Base-by-base conservation (phyloP, 30 jellyfish, hydroid and myxozoan species). In the Hydractinia symbiolongicarpus region DNA sequence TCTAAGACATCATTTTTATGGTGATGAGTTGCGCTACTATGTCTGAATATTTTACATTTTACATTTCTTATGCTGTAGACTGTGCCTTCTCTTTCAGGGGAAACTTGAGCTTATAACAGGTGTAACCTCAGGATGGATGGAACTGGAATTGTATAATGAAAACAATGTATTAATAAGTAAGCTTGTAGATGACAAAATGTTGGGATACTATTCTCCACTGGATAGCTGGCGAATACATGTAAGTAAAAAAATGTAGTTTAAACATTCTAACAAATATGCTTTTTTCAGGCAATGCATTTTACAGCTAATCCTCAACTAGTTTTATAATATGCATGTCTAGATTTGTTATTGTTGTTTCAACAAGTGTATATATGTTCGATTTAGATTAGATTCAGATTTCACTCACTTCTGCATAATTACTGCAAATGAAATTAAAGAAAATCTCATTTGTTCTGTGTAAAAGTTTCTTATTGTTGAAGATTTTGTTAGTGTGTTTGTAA, bases 31-130 rank as follows among this genome's bases (percentile, higher is more conserved):
- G 44, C 2, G 44, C 44, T 30, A 30, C 44, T 30, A 30, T 30
- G 44, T 30, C 44, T 30, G 44, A 30, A 30, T 1, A 30, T 30
- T 30, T 30, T 30, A 30, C 44, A 30, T 30, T 30, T 2, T 30
- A 30, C 44, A 30, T 30, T 30, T 2, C 44, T 30, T 30, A 30
- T 30, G 2, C 44, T 30, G 44, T 30, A 30, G 44, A 30, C 44
- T 30, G 44, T 30, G 44, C 17, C 10, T 7, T 77, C 53, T 81
- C 72, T 76, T 73, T 20, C 67, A 91, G 98, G 98, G 98, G 30
- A 91, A 91, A 73, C 81, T 91, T 58, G 98, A 91, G 85, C 82
- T 91, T 55, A 91, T 91, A 30, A 91, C 98, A 11, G 98, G 98
- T 8, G 72, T 88, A 4, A 55, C 79, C 49, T 67, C 98, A 7